Percentiles rank a stretch among this genome's conserved stretches.
These are phyloP conservation scores for Xylophagus ater DNA, from an alignment of 2,888 invertebrate genomes.

Conservation along the genomic window DNA sequence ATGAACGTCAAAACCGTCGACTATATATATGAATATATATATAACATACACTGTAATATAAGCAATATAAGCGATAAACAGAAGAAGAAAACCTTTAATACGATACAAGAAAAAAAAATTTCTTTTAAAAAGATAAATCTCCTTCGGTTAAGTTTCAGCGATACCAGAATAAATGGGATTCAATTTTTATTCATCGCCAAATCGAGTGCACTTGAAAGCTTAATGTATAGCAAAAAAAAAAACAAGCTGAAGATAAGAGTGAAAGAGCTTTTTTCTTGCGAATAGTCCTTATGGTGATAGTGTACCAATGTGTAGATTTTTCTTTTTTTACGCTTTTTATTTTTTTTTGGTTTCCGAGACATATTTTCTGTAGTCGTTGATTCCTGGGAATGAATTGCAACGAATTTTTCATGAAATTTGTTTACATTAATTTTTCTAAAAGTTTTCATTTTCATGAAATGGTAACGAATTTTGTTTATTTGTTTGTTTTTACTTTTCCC, in stretches of 20 bases:
- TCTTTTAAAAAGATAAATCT: conserved; percentile 12
- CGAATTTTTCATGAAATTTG: conserved; percentile 1
- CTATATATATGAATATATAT: not conserved
- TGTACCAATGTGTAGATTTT: not conserved
- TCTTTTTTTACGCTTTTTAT: not conserved
- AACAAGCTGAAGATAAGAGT: not conserved
- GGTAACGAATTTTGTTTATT: too few species aligned
- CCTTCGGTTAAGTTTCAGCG: conserved; percentile 13
- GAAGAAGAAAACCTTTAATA: not conserved
- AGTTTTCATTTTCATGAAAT: too few species aligned
- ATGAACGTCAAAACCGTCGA: not conserved
- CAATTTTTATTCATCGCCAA: conserved; percentile 14
- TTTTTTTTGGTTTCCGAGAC: not conserved
- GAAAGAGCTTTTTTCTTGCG: not conserved
- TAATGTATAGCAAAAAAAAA: not conserved
- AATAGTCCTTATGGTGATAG: not conserved
- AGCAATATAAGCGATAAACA: not conserved
- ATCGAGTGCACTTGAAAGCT: conserved; percentile 11
- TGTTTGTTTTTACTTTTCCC: too few species aligned
- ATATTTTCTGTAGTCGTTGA: not conserved
- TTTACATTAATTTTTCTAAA: not conserved
- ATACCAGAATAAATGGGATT: conserved; percentile 13
- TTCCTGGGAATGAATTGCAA: not conserved
- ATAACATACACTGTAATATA: not conserved
- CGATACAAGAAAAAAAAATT: conserved; percentile 3